Base-by-base conservation (phyloP, 53 echinoderm and acorn worm species). In the Paracentrotus lividus region DNA sequence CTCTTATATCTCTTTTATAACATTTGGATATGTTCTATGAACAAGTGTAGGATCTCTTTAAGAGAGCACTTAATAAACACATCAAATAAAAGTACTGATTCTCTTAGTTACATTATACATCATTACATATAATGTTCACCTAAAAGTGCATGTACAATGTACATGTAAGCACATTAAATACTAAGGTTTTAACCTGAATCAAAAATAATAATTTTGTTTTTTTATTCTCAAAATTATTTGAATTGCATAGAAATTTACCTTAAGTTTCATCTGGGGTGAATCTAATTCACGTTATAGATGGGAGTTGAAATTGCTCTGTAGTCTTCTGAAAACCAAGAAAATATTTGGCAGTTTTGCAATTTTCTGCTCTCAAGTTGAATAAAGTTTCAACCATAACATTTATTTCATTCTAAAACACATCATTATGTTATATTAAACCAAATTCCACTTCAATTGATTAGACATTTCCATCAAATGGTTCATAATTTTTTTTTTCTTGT, bases 331-430 rank as follows among this genome's bases (percentile, higher is more conserved):
- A 86, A 56, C 53, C 53, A 86, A 53, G 56, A 86, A 53, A 86
- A 86, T 57, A 56, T 52, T 56, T 86, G 86, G 86, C 86, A 86
- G 86, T 86, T 52, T 86, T 86, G 44, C 26, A 47, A 55, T 86
- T 56, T 86, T 56, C 86, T 36, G 56, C 86, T 56, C 47, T 15
- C 36, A 29, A 44, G 26, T 27, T n/a, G 2, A 44, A 24, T 24
- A 45, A 33, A 47, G 24, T 26, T 47, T 81, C 81, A 81, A 47
- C 81, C 81, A 47, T 23, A 10, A 72, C 6, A 26, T 29, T 5
- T 5, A 14, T 15, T 72, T 72, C 72, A 40, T 38, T 72, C 40
- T 72, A 18, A 38, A 36, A 72, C 21, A 36, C 16, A 16, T 5
- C 36, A 18, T 72, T 18, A 16, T 72, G 8, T 27, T 26, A 40